These are phyloP conservation scores for Diarsia rubi DNA, from an alignment of 2,888 invertebrate genomes.

Conservation along the genomic window DNA sequence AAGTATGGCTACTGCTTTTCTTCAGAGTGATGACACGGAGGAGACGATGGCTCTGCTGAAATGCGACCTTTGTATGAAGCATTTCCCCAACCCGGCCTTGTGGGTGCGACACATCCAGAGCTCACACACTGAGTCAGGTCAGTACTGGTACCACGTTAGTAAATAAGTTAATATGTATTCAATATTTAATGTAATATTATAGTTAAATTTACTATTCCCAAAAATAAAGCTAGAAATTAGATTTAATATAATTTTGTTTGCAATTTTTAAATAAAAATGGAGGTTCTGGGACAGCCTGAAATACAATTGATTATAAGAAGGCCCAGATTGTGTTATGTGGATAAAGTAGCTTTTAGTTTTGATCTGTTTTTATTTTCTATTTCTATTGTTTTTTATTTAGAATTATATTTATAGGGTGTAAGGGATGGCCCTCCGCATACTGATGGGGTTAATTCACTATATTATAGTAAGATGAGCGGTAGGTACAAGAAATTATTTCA, in stretches of 20 bases:
- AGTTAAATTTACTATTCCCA: neutral
- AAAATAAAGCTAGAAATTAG: neutral
- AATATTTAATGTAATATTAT: no score
- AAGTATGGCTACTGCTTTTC: neutral
- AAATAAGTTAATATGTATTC: conserved; percentile 3
- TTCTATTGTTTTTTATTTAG: neutral
- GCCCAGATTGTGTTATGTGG: neutral
- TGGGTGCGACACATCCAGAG: conserved; percentile 97
- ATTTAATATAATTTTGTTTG: conserved; percentile 11
- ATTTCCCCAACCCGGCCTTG: conserved; percentile 95
- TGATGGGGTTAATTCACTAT: no score
- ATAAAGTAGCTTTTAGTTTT: neutral
- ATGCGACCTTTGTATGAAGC: conserved; percentile 94
- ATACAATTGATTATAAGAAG: neutral
- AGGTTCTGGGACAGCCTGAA: neutral
- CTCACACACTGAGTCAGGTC: conserved; percentile 94
- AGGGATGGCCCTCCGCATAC: no score
- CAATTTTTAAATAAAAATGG: neutral
- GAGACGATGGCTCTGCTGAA: conserved; percentile 94
- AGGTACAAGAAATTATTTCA: no score
- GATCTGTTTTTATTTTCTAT: neutral
- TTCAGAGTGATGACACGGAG: conserved; percentile 92
- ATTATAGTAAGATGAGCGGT: no score
- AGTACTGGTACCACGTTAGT: conserved; percentile 52
- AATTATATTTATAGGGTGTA: no score